Evolutionary conservation across 92 coral and sea anemone species (phyloP).

Genomic region (Porites rus): DNA sequence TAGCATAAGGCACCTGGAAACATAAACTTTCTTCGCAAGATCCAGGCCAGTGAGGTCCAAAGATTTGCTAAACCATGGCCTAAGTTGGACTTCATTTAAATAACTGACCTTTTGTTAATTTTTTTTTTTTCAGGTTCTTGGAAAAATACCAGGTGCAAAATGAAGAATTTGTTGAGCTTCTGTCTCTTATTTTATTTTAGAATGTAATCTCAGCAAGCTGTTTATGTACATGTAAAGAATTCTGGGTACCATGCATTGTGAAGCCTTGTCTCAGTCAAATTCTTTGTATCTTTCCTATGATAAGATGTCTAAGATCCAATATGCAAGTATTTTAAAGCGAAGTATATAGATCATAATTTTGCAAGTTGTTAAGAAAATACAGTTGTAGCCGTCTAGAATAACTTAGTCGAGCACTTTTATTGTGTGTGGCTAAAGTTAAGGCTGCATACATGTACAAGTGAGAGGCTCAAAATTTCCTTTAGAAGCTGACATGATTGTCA

Average conservation of each 20-base stretch:
- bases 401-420: too few relatives aligned
- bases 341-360: background rate
- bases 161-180: background rate
- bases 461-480: too few relatives aligned
- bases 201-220: background rate
- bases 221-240: background rate
- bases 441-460: too few relatives aligned
- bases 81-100: too few relatives aligned
- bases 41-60: background rate
- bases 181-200: slow-evolving; percentile 4
- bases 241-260: background rate
- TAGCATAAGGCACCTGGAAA: too few relatives aligned
- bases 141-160: slow-evolving; percentile 91
- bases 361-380: too few relatives aligned
- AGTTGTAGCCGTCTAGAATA: too few relatives aligned
- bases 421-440: too few relatives aligned
- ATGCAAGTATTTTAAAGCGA: background rate
- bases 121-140: slow-evolving; percentile 73
- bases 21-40: background rate
- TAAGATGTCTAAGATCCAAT: background rate
- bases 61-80: background rate
- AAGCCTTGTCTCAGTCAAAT: background rate
- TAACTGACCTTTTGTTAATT: background rate
- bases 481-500: too few relatives aligned
- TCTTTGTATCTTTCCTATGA: background rate